Percentiles rank a stretch among this genome's conserved stretches.
Conservation (phyloP, 2,888 invertebrate species). For the Epinotia demarniana region DNA sequence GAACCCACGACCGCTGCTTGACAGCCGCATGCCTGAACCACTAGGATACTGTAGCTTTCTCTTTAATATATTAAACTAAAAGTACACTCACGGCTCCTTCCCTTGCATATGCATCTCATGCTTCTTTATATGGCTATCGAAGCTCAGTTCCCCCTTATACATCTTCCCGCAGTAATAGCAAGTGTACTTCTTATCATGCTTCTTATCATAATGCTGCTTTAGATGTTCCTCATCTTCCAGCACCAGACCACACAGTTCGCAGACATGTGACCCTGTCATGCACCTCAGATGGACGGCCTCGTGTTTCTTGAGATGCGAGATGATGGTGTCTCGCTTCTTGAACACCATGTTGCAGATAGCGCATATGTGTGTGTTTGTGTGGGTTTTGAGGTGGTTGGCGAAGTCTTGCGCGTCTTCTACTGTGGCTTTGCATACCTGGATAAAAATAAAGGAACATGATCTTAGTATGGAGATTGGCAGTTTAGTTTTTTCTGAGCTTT, state of each 20-base stretch:
- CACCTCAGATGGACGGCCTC: conserved; percentile 50
- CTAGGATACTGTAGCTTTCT: too few relatives aligned
- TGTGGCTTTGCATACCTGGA: conserved; percentile 70
- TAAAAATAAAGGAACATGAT: neutral
- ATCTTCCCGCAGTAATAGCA: conserved; percentile 75
- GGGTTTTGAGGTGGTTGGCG: conserved; percentile 64
- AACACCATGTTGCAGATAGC: conserved; percentile 67
- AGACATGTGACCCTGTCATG: conserved; percentile 58
- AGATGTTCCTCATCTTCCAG: conserved; percentile 57
- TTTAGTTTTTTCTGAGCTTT: too few relatives aligned
- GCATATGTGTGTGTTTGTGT: conserved; percentile 68
- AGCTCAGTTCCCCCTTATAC: conserved; percentile 69
- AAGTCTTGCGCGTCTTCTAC: conserved; percentile 66
- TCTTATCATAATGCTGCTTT: conserved; percentile 61
- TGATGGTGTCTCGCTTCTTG: conserved; percentile 66
- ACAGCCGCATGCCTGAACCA: too few relatives aligned
- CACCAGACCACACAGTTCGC: conserved; percentile 70
- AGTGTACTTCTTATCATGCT: conserved; percentile 69
- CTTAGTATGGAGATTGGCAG: neutral
- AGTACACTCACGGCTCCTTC: conserved; percentile 48
- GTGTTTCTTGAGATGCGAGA: conserved; percentile 68
- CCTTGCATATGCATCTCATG: conserved; percentile 63
- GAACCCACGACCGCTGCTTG: too few relatives aligned
- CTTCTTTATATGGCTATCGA: conserved; percentile 72
- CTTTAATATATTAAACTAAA: neutral